A percentile compares a stretch with the other conserved stretches of the same genome.
Conservation (phyloP, 2,797 vertebrate genomes). For the Hirundo rustica region DNA sequence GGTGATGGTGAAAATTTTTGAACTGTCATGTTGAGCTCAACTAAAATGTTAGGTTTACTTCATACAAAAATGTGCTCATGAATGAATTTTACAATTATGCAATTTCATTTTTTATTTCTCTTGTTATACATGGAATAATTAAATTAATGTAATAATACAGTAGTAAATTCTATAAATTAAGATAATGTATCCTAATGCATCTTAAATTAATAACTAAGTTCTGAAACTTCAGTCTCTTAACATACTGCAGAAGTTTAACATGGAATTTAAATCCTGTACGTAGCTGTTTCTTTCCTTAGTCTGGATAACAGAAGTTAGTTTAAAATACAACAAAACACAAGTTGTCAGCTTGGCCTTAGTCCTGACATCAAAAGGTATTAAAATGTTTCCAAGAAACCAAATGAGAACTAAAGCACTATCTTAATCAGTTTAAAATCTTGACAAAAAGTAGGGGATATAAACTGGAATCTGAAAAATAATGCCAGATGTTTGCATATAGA, state of each 20-base stretch:
- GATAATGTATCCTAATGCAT: neutral
- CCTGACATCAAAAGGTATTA: neutral
- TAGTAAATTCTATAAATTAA: neutral
- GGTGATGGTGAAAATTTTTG: neutral
- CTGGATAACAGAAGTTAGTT: neutral
- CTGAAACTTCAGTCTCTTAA: neutral
- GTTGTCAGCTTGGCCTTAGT: neutral
- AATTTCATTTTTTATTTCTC: neutral
- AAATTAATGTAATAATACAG: neutral
- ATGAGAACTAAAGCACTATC: neutral
- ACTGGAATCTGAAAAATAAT: neutral
- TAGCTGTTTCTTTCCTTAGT: neutral
- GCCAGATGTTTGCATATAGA: neutral
- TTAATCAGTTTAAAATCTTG: neutral
- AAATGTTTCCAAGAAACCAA: neutral
- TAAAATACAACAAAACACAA: neutral
- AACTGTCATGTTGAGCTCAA: neutral
- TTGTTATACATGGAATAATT: neutral
- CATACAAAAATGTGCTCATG: neutral
- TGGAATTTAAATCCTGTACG: neutral
- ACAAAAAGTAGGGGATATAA: neutral
- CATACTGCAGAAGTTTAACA: neutral
- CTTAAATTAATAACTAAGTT: neutral
- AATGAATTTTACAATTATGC: neutral
- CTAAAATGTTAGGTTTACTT: neutral